Base-by-base conservation (phyloP, 2,113 vertebrate species). In the Rhea pennata region DNA sequence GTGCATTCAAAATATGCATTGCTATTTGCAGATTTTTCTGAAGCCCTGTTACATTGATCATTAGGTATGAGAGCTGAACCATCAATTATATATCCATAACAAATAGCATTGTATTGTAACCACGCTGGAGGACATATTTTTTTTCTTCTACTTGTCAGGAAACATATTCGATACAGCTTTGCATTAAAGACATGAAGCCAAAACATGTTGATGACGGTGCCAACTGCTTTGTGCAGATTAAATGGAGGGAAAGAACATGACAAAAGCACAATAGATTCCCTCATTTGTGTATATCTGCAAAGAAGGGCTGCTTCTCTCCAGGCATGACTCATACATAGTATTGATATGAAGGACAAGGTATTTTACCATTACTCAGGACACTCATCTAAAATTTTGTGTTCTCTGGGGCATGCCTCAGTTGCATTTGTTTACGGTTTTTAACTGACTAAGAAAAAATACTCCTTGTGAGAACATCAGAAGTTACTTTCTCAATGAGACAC, bases 31-130 rank as follows among this genome's bases (percentile, higher is more conserved):
- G 24, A 26, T 2, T 16, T 16, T 40, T 83, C 46, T 61, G 46
- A 58, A 85, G 76, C 29, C 19, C 67, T 42, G 19, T 6, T n/a
- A 10, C 12, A 9, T 0, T 26, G n/a, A 53, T n/a, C 1, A 0
- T 39, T 70, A 39, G 26, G 26, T 23, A 59, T 15, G 42, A 76
- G 56, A 36, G 53, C 48, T n/a, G 56, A 59, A 61, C 27, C 44
- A 69, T 31, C 24, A 53, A 51, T 24, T 31, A 7, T 3, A 27
- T 44, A 69, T 64, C 62, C 73, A 31, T 33, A 54, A n/a, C 9
- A 73, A 77, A 74, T 3, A 70, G 39, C 42, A 26, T 9, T 15
- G 40, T 50, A n/a, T 39, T 75, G 61, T 46, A 84, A 73, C 71
- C 73, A 70, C 44, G 19, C 33, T 10, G 15, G 17, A 67, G 72